Percentiles rank a stretch among this genome's conserved stretches.
Evolutionary conservation across 2,797 vertebrate genomes (phyloP).

Genomic region (Acropternis orthonyx): DNA sequence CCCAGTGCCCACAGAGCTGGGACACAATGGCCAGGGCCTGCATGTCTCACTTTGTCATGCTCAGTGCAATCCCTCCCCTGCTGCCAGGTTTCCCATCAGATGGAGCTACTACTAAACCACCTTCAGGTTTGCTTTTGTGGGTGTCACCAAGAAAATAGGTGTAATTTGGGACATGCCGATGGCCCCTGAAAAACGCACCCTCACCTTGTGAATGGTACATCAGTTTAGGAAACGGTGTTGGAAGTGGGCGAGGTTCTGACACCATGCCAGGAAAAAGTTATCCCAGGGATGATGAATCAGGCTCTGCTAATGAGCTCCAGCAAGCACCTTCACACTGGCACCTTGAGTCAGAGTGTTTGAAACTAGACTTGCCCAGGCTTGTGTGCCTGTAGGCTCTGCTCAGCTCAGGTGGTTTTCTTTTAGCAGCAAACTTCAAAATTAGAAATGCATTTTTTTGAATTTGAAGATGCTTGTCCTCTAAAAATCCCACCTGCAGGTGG

Average conservation of each 20-base stretch:
- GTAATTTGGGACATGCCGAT: neutral
- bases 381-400: neutral
- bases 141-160: neutral
- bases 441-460: neutral
- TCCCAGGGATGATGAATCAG: conserved; percentile 15
- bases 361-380: neutral
- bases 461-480: neutral
- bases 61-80: neutral
- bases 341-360: neutral
- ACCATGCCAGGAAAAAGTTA: neutral
- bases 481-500: neutral
- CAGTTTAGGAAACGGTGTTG: neutral
- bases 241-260: neutral
- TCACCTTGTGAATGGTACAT: neutral
- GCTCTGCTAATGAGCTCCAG: neutral
- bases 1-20: neutral
- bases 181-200: neutral
- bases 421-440: neutral
- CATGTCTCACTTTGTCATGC: neutral
- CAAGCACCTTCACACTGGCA: neutral
- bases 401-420: neutral
- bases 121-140: neutral
- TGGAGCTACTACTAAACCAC: neutral
- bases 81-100: neutral
- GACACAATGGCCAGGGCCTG: neutral